phyloP scores from a whole-genome alignment of 1,140 invertebrate genomes.

The Halyomorpha halys region DNA sequence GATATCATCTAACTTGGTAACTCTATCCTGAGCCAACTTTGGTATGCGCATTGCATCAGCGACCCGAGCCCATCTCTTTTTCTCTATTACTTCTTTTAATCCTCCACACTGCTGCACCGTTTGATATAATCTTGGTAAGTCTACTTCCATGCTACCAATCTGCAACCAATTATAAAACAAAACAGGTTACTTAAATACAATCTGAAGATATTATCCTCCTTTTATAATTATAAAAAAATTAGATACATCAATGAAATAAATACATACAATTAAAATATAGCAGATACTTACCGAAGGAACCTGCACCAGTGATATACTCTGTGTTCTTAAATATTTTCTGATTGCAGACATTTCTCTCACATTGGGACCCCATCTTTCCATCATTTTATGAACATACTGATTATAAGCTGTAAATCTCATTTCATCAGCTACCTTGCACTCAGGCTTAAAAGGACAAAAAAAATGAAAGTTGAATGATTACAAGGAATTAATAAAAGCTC shows the following conservation, averaged over 20 bases:
- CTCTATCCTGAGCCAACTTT: slow-evolving; percentile 68
- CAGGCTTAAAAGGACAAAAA: slow-evolving; percentile 42
- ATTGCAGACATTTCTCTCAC: slow-evolving; percentile 83
- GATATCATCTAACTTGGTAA: slow-evolving; percentile 78
- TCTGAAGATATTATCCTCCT: no score
- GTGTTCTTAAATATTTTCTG: slow-evolving; percentile 66
- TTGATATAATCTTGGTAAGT: slow-evolving; percentile 74
- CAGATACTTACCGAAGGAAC: slow-evolving; percentile 54
- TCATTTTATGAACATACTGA: slow-evolving; percentile 84
- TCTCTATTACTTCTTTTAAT: slow-evolving; percentile 78
- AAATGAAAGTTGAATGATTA: no score
- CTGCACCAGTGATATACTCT: slow-evolving; percentile 62
- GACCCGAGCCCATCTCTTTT: slow-evolving; percentile 81
- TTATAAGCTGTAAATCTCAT: slow-evolving; percentile 83
- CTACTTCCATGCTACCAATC: slow-evolving; percentile 42
- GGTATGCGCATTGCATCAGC: slow-evolving; percentile 81
- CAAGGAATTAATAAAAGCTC: no score
- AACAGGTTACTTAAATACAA: no score
- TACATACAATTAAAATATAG: no score
- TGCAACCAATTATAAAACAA: background rate
- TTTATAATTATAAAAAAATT: no score
- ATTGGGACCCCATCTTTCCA: slow-evolving; percentile 80
- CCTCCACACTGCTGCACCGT: slow-evolving; percentile 78
- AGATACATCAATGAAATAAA: no score
- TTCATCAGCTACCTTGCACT: slow-evolving; percentile 74